Evolutionary conservation across 2,113 vertebrate species (phyloP).

Genomic region (Pollimyrus isidori): DNA sequence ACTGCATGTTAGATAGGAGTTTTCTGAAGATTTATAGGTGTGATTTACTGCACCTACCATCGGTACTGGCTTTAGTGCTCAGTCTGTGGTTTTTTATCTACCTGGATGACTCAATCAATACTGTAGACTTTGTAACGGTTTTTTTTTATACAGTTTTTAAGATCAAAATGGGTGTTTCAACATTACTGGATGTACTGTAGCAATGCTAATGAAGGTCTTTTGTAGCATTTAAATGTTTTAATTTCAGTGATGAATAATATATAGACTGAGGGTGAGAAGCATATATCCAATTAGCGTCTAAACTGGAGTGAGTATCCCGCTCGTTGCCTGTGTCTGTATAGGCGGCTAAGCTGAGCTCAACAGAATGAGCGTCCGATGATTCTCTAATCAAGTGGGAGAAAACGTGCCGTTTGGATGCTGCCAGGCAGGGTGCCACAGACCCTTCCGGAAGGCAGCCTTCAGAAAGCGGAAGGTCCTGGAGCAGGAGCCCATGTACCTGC

Average conservation of each 20-base stretch:
- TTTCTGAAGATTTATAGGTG: background rate
- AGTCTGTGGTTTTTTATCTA: background rate
- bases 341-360: background rate
- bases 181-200: background rate
- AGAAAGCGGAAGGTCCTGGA: background rate
- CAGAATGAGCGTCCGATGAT: background rate
- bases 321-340: background rate
- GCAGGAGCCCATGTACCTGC: background rate
- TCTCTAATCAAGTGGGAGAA: background rate
- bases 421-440: background rate
- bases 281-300: background rate
- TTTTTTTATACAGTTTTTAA: background rate
- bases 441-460: background rate
- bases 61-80: background rate
- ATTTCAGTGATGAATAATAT: background rate
- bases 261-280: background rate
- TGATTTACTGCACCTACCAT: background rate
- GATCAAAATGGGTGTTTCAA: background rate
- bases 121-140: background rate
- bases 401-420: background rate
- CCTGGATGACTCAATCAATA: background rate
- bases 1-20: background rate
- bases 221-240: background rate
- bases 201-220: background rate
- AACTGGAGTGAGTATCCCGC: background rate